Evolutionary conservation across 2,888 invertebrate species (phyloP).

Genomic region (Eupithecia insigniata): DNA sequence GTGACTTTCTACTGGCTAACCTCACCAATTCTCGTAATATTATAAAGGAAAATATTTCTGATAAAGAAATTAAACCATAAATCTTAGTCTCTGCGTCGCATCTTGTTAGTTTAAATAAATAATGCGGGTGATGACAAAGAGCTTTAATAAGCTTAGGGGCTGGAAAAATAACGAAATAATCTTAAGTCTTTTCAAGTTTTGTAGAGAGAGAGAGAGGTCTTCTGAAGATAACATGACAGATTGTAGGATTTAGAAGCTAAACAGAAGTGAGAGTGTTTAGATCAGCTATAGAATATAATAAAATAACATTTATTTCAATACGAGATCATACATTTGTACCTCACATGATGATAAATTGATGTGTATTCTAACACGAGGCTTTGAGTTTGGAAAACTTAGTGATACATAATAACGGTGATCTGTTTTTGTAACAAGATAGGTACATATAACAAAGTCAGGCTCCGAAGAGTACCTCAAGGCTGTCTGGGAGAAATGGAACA

Average conservation of each 20-base stretch:
- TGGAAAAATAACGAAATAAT: background rate
- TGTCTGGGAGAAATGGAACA: background rate
- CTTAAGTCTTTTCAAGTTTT: background rate
- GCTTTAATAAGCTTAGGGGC: conserved; percentile 32
- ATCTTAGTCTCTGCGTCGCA: conserved; percentile 42
- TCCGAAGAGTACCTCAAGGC: background rate
- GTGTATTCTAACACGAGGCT: too few relatives aligned
- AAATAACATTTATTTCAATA: too few relatives aligned
- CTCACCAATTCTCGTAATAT: background rate
- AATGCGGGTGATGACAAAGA: conserved; percentile 37
- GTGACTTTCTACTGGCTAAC: background rate
- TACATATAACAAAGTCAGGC: conserved; percentile 1
- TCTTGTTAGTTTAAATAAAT: conserved; percentile 46
- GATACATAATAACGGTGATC: too few relatives aligned
- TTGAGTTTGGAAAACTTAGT: background rate
- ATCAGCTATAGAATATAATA: background rate
- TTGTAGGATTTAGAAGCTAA: background rate
- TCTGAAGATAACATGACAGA: background rate
- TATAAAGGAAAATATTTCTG: conserved; percentile 39
- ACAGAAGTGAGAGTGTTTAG: background rate
- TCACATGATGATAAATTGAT: too few relatives aligned
- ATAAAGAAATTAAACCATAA: conserved; percentile 52
- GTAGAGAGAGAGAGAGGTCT: background rate
- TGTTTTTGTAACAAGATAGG: background rate
- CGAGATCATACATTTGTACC: too few relatives aligned